Percentiles rank a stretch among this genome's conserved stretches.
Conservation (phyloP, 1,140 invertebrate species). For the Papilio helenus region DNA sequence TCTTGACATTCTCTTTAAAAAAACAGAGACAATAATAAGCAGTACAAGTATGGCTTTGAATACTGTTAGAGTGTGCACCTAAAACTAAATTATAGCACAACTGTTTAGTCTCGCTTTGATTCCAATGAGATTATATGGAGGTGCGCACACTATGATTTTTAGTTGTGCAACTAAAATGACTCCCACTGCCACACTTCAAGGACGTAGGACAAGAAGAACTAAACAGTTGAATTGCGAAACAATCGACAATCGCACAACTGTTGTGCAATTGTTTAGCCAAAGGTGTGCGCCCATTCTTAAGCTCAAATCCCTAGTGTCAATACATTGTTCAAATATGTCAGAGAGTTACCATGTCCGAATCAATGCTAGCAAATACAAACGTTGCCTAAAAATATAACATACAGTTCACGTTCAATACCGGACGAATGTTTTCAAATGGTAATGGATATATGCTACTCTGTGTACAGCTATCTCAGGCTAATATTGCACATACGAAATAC, state of each 20-base stretch:
- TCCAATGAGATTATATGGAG: no score
- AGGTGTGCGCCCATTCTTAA: no score
- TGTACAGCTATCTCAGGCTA: background rate
- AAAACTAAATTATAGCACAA: no score
- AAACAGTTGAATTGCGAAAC: no score
- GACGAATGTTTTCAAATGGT: slow-evolving; percentile 25
- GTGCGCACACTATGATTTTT: no score
- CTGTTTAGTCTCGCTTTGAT: no score
- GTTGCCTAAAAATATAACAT: slow-evolving; percentile 18
- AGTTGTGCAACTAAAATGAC: no score
- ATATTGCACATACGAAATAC: background rate
- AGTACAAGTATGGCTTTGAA: background rate
- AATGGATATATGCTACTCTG: slow-evolving; percentile 11
- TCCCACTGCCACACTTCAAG: no score
- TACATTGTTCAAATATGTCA: slow-evolving; percentile 23
- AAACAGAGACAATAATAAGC: background rate
- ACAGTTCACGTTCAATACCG: slow-evolving; percentile 33
- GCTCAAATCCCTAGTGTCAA: background rate
- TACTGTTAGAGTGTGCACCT: background rate
- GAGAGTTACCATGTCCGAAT: background rate
- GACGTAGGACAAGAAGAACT: no score
- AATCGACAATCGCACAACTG: no score
- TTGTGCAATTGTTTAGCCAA: no score
- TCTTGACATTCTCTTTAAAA: background rate
- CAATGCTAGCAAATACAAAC: background rate